Evolutionary conservation across 2,888 invertebrate species (phyloP).

Genomic region (Conus canariensis): DNA sequence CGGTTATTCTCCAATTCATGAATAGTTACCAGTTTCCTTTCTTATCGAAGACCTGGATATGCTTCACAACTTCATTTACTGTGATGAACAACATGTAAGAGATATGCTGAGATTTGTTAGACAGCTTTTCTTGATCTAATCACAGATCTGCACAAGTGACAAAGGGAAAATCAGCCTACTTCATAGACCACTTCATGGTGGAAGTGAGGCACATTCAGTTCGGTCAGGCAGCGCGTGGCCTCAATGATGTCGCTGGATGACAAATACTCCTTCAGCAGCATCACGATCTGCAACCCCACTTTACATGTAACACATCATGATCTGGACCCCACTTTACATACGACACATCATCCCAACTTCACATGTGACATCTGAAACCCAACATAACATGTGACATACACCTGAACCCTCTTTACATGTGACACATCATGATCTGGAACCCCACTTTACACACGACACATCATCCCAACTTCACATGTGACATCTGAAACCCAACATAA

Average conservation of each 20-base stretch:
- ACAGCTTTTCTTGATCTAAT: no score
- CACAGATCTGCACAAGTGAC: background rate
- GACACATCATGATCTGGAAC: background rate
- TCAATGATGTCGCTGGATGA: constrained; percentile 89
- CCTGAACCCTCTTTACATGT: background rate
- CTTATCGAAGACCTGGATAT: no score
- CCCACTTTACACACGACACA: background rate
- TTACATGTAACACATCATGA: background rate
- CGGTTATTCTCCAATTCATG: no score
- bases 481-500: background rate
- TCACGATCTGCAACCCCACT: constrained; percentile 85
- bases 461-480: background rate
- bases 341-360: background rate
- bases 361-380: background rate
- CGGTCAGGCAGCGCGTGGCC: constrained; percentile 90
- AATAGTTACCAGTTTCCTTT: no score
- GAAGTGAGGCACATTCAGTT: constrained; percentile 97
- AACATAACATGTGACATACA: background rate
- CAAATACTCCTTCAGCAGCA: constrained; percentile 89
- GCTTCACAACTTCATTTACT: no score
- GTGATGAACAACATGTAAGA: no score
- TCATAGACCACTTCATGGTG: constrained; percentile 97
- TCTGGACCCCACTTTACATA: background rate
- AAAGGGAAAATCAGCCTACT: constrained; percentile 79
- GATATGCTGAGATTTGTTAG: no score